Percentiles rank a stretch among this genome's conserved stretches.
phyloP scores from a whole-genome alignment of 1,140 invertebrate genomes.

The Stenopsyche tienmushanensis region DNA sequence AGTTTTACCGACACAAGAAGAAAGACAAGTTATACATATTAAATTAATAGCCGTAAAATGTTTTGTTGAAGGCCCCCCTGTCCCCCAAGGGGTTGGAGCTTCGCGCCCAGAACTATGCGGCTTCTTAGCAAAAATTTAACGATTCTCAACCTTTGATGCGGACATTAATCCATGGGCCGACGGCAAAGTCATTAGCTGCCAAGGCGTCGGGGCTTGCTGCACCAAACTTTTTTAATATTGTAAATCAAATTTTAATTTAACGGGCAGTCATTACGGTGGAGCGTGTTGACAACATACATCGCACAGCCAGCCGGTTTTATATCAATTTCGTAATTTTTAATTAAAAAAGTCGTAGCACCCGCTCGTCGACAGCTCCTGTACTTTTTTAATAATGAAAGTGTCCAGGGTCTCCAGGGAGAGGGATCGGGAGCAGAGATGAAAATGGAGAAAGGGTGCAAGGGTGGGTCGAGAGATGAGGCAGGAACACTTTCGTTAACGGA shows the following conservation, averaged over 20 bases:
- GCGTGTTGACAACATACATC: constrained; percentile 41
- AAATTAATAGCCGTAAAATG: too few species aligned
- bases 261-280: constrained; percentile 38
- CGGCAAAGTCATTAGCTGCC: constrained; percentile 25
- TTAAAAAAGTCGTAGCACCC: constrained; percentile 56
- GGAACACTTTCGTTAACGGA: too few species aligned
- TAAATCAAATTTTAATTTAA: constrained; percentile 43
- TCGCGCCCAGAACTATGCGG: too few species aligned
- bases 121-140: too few species aligned
- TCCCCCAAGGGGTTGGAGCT: too few species aligned
- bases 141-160: not conserved
- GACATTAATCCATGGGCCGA: constrained; percentile 3
- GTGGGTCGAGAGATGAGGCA: too few species aligned
- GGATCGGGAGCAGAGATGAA: constrained; percentile 16
- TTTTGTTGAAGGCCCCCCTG: too few species aligned
- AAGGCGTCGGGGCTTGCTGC: constrained; percentile 14
- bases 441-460: not conserved
- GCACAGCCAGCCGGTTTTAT: constrained; percentile 43
- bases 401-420: constrained; percentile 44
- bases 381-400: constrained; percentile 59
- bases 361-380: constrained; percentile 52
- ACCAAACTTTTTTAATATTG: constrained; percentile 42
- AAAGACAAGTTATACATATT: too few species aligned
- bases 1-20: too few species aligned
- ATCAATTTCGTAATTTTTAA: constrained; percentile 61